These are phyloP conservation scores for Danio jaintianensis DNA, from an alignment of 2,797 vertebrate genomes.

Conservation along the genomic window DNA sequence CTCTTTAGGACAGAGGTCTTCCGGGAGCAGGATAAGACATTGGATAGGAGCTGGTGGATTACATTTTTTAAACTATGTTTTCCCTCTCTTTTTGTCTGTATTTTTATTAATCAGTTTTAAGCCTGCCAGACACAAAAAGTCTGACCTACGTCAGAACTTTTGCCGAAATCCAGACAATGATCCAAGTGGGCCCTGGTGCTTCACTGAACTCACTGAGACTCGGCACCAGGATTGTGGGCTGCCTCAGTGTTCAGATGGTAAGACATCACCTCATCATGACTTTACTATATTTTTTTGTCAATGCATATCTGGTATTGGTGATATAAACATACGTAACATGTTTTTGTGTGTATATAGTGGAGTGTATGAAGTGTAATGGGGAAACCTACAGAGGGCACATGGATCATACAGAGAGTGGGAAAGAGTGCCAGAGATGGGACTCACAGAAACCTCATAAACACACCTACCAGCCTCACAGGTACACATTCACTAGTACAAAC, in stretches of 20 bases:
- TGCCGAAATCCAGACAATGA: constrained; percentile 96
- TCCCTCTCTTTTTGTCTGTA: constrained; percentile 1
- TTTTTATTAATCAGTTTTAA: constrained; percentile 52
- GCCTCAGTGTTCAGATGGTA: constrained; percentile 93
- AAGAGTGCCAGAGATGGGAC: constrained; percentile 97
- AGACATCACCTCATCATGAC: constrained; percentile 39
- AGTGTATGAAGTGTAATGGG: constrained; percentile 93
- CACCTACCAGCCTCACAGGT: constrained; percentile 90
- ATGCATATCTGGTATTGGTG: neutral
- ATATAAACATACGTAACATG: neutral
- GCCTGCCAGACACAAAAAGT: constrained; percentile 79
- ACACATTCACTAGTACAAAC: neutral
- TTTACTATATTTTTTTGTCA: neutral
- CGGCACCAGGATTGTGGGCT: constrained; percentile 92
- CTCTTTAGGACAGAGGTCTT: neutral
- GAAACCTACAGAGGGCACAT: constrained; percentile 91
- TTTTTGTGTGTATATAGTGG: constrained; percentile 77
- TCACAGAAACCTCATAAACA: constrained; percentile 89
- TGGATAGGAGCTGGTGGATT: neutral
- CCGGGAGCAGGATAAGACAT: neutral
- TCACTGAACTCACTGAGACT: constrained; percentile 89
- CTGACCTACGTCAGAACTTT: constrained; percentile 94
- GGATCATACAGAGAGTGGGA: constrained; percentile 92
- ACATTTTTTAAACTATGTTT: neutral
- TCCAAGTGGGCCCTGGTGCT: constrained; percentile 95